Evolutionary conservation across 2,888 invertebrate genomes (phyloP), one percentile per base, ranked within the genome.

Genomic region (Criorhina ranunculi): DNA sequence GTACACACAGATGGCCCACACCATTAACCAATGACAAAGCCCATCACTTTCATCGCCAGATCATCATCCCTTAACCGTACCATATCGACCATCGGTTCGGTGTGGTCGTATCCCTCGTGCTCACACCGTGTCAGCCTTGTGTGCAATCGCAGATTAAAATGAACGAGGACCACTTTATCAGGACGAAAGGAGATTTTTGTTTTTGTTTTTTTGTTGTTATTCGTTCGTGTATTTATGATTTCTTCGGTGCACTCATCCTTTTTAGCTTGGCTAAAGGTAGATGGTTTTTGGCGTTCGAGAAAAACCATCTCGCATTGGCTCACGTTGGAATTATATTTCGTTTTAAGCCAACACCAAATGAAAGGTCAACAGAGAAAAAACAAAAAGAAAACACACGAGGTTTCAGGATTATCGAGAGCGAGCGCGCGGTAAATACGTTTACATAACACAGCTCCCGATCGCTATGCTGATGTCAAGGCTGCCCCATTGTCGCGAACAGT

Each of bases 21-120:
- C 69, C 73, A 85, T 76, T 85, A 76, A 75, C 75, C 85, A 75
- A 79, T 85, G 79, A 85, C 85, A 85, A 85, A 85, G 70, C 79
- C 85, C 75, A 85, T 79, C 79, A 85, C 64, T 85, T 85, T 85
- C 70, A 70, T 66, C 79, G 79, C 70, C 75, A 85, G 75, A 79
- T 85, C 75, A 80, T 85, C 79, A 70, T 76, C 75, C 85, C 70
- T 79, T 70, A 70, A 64, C 79, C 75, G 49, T 75, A 69, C 79
- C 73, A 62, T 83, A 83, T 79, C 78, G 83, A 83, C 42, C 62
- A 24, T 1, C 69, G 64, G 35, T 76, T 24, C 29, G 44, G 11
- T 51, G 46, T 57, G 29, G 66, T 29, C 37, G 37, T 6, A n/a
- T 1, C 15, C 5, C 51, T 9, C 44, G 5, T 11, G 11, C 11